Percentiles rank a stretch among this genome's conserved stretches.
Evolutionary conservation across 1,140 invertebrate genomes (phyloP).

Genomic region (Parasteatoda tepidariorum): DNA sequence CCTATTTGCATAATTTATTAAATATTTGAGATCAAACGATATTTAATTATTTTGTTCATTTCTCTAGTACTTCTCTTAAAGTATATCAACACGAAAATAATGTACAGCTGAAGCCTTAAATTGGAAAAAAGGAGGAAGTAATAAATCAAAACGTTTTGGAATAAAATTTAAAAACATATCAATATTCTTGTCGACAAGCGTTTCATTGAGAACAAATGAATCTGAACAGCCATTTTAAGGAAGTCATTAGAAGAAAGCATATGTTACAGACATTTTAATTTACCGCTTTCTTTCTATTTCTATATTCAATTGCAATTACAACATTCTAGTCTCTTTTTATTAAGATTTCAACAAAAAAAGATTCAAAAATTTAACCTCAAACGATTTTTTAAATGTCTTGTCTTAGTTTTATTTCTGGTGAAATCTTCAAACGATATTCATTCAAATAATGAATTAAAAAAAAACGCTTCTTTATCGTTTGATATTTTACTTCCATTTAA

Average conservation of each 20-base stretch:
- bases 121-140: no score
- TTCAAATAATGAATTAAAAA: not conserved
- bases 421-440: not conserved
- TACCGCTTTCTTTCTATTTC: not conserved
- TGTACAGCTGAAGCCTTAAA: no score
- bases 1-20: no score
- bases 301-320: not conserved
- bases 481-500: conserved; percentile 8
- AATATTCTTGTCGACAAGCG: not conserved
- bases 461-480: not conserved
- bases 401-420: not conserved
- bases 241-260: conserved; percentile 7
- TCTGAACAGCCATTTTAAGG: not conserved
- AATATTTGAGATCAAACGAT: no score
- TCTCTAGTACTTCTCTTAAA: no score
- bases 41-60: no score
- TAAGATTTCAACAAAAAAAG: not conserved
- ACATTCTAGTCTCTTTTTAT: not conserved
- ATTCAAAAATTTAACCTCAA: not conserved
- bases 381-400: not conserved
- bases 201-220: not conserved
- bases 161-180: no score
- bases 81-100: no score
- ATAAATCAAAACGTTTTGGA: no score
- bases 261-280: conserved; percentile 18